Percentiles rank a stretch among this genome's conserved stretches.
Evolutionary conservation across 2,113 vertebrate species (phyloP).

Genomic region (Apteryx owenii): DNA sequence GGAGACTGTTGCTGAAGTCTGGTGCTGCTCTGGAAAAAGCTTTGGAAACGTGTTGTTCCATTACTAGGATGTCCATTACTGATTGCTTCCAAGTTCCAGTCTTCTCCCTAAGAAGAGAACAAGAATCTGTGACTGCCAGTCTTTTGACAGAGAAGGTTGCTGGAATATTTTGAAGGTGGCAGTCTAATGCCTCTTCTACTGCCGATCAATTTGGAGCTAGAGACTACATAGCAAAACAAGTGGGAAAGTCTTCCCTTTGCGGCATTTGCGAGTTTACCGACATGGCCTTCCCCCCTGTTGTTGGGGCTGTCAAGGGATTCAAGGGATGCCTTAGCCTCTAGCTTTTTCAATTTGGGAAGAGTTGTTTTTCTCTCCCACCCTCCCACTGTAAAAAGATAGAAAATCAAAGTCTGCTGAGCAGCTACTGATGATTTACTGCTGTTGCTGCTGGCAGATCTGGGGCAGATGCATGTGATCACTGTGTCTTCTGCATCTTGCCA

Average conservation of each 20-base stretch:
- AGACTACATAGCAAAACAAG: background rate
- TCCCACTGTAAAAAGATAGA: background rate
- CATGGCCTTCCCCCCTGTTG: background rate
- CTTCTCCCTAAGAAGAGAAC: background rate
- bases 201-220: background rate
- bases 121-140: background rate
- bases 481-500: background rate
- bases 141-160: background rate
- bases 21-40: background rate
- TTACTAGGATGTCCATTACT: background rate
- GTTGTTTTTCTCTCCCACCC: background rate
- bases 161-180: background rate
- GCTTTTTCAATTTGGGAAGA: background rate
- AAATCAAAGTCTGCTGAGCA: background rate
- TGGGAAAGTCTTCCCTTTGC: background rate
- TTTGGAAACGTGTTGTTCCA: background rate
- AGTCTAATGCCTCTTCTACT: background rate
- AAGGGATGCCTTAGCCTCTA: background rate
- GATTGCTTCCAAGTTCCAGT: background rate
- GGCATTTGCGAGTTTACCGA: background rate
- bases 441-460: background rate
- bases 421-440: background rate
- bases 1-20: background rate
- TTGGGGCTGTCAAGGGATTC: background rate
- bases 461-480: background rate